Percentiles rank a stretch among this genome's conserved stretches.
These are phyloP conservation scores for Anas capensis DNA, from an alignment of 2,797 vertebrate species.

Conservation along the genomic window DNA sequence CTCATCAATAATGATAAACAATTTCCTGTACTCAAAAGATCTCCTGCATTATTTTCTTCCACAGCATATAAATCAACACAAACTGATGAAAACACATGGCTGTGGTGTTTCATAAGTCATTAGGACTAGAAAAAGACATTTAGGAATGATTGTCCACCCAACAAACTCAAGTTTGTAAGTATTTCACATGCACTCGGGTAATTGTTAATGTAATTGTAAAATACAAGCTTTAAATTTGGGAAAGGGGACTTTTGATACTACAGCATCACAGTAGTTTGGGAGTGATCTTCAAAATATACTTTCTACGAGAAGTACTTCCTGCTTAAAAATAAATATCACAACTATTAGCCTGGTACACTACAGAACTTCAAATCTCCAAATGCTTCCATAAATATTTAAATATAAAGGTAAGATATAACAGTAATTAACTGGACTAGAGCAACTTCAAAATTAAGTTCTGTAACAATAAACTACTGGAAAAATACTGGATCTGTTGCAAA, in stretches of 20 bases:
- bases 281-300: not conserved
- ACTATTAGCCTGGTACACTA: not conserved
- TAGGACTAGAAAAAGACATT: not conserved
- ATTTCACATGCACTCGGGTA: not conserved
- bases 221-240: not conserved
- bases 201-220: not conserved
- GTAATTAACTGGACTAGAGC: not conserved
- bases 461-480: not conserved
- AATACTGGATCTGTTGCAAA: not conserved
- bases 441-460: not conserved
- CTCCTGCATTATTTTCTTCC: not conserved
- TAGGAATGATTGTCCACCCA: not conserved
- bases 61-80: not conserved
- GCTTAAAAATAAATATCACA: not conserved
- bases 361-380: not conserved
- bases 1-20: not conserved
- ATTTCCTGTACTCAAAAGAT: not conserved
- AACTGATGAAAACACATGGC: not conserved
- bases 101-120: not conserved
- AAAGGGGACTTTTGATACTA: not conserved
- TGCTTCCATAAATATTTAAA: not conserved
- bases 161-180: not conserved
- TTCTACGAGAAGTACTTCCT: not conserved
- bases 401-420: not conserved
- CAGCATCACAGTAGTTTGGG: not conserved